Evolutionary conservation across 2,888 invertebrate genomes (phyloP).

Genomic region (Balanococcus diminutus): DNA sequence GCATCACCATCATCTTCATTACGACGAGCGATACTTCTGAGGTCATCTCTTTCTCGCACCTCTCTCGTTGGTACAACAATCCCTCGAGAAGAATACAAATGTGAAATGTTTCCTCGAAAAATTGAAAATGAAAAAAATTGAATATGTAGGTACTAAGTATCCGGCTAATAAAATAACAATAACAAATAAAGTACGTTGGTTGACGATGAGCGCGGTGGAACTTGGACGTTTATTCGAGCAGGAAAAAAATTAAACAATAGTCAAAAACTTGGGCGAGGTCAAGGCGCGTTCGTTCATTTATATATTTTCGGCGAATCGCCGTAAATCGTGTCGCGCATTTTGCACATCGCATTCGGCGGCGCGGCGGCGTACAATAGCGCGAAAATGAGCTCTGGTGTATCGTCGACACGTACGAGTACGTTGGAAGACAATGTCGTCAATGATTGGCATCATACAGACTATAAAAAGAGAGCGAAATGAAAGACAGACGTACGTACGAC

Average conservation of each 20-base stretch:
- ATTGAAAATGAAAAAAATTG: background rate
- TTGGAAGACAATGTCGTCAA: background rate
- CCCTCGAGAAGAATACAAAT: background rate
- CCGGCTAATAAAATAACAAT: conserved; percentile 16
- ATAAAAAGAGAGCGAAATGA: background rate
- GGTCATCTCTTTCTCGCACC: background rate
- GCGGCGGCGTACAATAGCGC: background rate
- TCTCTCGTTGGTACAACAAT: background rate
- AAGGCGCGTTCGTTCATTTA: background rate
- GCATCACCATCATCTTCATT: too few relatives aligned
- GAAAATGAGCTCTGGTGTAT: background rate
- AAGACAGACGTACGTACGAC: background rate
- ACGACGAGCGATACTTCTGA: background rate
- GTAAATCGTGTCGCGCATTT: background rate
- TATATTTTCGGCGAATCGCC: background rate
- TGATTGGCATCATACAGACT: background rate
- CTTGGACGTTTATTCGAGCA: background rate
- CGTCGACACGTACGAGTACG: background rate
- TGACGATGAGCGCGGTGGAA: background rate
- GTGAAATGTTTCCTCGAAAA: background rate
- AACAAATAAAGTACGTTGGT: background rate
- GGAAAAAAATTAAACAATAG: background rate
- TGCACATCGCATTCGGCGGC: background rate
- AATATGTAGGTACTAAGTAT: background rate
- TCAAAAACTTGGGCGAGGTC: conserved; percentile 16